These are phyloP conservation scores for Exaiptasia diaphana DNA, from an alignment of 64 coral and sea anemone genomes.

Conservation along the genomic window DNA sequence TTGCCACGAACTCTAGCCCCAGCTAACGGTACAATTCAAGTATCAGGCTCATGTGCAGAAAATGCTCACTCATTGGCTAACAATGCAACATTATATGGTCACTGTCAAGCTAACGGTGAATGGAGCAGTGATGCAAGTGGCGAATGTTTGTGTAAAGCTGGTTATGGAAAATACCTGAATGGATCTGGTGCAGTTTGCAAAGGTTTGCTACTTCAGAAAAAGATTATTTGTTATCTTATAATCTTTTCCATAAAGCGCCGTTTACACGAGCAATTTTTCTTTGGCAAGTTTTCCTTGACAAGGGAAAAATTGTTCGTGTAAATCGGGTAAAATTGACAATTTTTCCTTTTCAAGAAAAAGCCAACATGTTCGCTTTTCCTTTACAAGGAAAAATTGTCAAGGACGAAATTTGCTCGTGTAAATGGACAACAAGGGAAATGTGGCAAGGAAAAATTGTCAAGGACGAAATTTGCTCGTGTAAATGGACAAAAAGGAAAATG, in stretches of 20 bases:
- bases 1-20: background rate
- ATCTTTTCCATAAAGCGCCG: background rate
- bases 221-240: background rate
- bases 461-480: no score
- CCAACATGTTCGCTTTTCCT: no score
- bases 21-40: background rate
- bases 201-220: no score
- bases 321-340: background rate
- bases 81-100: background rate
- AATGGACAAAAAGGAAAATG: no score
- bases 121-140: background rate
- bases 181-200: background rate
- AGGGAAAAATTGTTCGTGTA: background rate
- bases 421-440: no score
- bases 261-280: background rate
- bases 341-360: no score
- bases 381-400: no score
- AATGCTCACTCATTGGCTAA: background rate
- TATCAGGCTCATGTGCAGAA: background rate
- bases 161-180: background rate
- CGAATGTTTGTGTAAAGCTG: background rate
- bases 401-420: no score
- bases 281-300: background rate
- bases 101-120: conserved; percentile 10
- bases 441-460: no score